phyloP scores from a whole-genome alignment of 1,140 invertebrate species.

The Drosophila leontia region DNA sequence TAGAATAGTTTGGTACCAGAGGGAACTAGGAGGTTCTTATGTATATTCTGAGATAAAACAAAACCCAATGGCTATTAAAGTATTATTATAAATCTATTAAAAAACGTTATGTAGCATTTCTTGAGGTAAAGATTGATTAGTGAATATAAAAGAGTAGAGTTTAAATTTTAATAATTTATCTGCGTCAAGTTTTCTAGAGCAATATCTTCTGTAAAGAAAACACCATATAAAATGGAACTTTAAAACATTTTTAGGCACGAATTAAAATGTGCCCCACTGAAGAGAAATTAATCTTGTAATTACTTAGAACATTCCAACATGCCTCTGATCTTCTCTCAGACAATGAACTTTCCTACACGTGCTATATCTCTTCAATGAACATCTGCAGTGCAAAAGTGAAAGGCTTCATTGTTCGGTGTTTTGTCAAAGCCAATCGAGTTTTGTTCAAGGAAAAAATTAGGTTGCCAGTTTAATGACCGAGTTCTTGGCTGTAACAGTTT shows the following conservation, averaged over 20 bases:
- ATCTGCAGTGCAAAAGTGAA: constrained; percentile 54
- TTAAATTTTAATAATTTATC: not conserved
- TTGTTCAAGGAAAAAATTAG: constrained; percentile 39
- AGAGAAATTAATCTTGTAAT: constrained; percentile 6
- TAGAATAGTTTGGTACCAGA: not conserved
- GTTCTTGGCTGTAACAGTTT: constrained; percentile 35
- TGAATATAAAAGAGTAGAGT: not conserved
- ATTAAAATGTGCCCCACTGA: not conserved
- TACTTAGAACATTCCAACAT: constrained; percentile 20
- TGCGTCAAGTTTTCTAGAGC: not conserved
- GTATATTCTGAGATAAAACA: not conserved
- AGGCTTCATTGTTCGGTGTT: constrained; percentile 39
- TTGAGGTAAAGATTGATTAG: not conserved
- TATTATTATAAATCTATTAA: too few relatives aligned
- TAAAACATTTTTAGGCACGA: not conserved
- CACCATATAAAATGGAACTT: not conserved
- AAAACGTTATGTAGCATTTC: too few relatives aligned
- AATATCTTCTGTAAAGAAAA: not conserved
- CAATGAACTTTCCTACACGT: constrained; percentile 15
- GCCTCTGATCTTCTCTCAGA: constrained; percentile 3
- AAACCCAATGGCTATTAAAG: not conserved
- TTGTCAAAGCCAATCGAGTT: constrained; percentile 32
- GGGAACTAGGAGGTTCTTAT: not conserved
- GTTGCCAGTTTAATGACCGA: constrained; percentile 55
- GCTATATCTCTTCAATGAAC: not conserved